Base-by-base conservation (phyloP, 2,797 vertebrate genomes). In the Eulemur albifrons region DNA sequence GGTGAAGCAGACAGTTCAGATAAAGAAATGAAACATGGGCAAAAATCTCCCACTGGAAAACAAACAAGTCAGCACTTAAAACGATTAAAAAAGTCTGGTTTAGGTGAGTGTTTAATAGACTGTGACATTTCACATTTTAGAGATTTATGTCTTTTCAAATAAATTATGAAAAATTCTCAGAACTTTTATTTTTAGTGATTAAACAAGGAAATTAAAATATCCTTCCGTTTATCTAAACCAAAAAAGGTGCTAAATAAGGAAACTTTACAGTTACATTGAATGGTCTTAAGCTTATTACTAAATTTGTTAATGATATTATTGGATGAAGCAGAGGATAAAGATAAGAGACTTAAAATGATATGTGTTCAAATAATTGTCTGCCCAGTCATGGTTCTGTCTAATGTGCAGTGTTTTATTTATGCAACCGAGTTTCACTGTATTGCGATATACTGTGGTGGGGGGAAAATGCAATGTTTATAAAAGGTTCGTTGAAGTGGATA, bases 51-150 rank as follows among this genome's bases (percentile, higher is more conserved):
- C 97, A 98, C 98, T 97, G 99, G 99, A 98, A 99, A 99, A 98
- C 99, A 99, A 98, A 99, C 98, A 97, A 99, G 98, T 98, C 99
- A 99, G 98, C 99, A 99, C 97, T 98, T 99, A 98, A 99, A 99
- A 97, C 98, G 99, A 97, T 98, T 99, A 97, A 99, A 99, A 99
- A 99, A 99, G 97, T 99, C 99, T 96, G 99, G 99, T 98, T 99
- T 99, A 99, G 99, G 99, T 99, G 97, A 99, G 98, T 99, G 98
- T 93, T 95, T 32, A 83, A 35, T 96, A 96, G 96, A 97, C 95
- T 84, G 1, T 92, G 59, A 25, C 95, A 23, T 93, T 93, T 97
- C 96, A 30, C 27, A 18, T 94, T 93, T 77, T 77, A 75, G n/a
- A 94, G 12, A 75, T 90, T 52, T 79, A 5, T 96, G 40, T 59